A percentile compares a stretch with the other conserved stretches of the same genome.
phyloP scores from a whole-genome alignment of 2,888 invertebrate species.

The Chelonus formosanus region DNA sequence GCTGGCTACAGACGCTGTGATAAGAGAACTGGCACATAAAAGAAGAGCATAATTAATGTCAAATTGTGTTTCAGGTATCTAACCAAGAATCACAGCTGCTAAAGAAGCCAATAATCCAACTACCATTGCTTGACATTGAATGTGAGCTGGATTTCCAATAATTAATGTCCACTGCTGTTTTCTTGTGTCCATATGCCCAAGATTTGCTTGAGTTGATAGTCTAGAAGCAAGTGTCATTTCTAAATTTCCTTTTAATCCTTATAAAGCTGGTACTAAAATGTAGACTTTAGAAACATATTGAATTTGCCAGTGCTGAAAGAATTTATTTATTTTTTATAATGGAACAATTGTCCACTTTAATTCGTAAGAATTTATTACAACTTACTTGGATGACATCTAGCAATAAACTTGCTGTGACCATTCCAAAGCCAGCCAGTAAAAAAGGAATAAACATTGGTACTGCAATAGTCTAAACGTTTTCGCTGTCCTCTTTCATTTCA shows the following conservation, averaged over 20 bases:
- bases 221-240: conserved; percentile 95
- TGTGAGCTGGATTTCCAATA: conserved; percentile 75
- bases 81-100: conserved; percentile 84
- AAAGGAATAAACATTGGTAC: conserved; percentile 87
- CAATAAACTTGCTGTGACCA: conserved; percentile 88
- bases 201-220: conserved; percentile 90
- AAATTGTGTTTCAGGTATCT: conserved; percentile 83
- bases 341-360: no score
- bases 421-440: conserved; percentile 87
- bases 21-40: conserved; percentile 85
- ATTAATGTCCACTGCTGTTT: conserved; percentile 71
- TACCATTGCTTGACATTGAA: conserved; percentile 82
- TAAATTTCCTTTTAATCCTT: conserved; percentile 92
- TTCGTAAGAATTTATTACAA: no score
- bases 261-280: conserved; percentile 87
- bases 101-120: conserved; percentile 86
- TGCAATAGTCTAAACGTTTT: conserved; percentile 74
- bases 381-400: conserved; percentile 80
- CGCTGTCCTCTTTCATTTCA: conserved; percentile 57
- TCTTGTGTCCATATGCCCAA: conserved; percentile 80
- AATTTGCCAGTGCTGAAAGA: conserved; percentile 81
- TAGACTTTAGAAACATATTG: conserved; percentile 84
- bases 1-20: conserved; percentile 89
- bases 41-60: conserved; percentile 82
- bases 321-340: no score